These are phyloP conservation scores for Apostichopus parvimensis DNA, from an alignment of 35 echinoderm and acorn worm genomes.

Conservation along the genomic window DNA sequence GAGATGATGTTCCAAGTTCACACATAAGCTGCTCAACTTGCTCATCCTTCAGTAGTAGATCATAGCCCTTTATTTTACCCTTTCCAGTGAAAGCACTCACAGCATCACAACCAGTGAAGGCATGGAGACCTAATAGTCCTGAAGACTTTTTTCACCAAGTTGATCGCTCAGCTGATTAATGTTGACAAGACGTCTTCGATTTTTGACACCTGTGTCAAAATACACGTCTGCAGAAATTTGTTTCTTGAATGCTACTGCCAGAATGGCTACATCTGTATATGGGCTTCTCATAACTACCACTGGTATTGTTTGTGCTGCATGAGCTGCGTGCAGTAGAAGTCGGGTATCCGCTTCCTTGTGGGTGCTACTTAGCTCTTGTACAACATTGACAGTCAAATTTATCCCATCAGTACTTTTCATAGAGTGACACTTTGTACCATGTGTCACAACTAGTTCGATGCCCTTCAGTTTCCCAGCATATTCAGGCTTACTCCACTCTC, in stretches of 20 bases:
- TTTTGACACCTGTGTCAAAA: slow-evolving; percentile 41
- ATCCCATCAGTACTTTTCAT: no score
- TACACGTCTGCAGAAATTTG: background rate
- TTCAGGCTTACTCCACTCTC: background rate
- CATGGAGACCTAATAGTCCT: background rate
- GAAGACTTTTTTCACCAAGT: background rate
- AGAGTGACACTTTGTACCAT: slow-evolving; percentile 9
- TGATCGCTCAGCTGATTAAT: no score
- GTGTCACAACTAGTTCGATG: slow-evolving; percentile 21
- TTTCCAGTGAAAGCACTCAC: slow-evolving; percentile 14
- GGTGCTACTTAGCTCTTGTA: background rate
- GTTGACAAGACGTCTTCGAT: no score
- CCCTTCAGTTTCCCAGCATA: slow-evolving; percentile 43
- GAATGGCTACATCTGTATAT: no score
- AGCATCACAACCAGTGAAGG: slow-evolving; percentile 6
- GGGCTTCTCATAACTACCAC: no score
- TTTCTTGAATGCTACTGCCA: slow-evolving; percentile 5
- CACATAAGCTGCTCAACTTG: no score
- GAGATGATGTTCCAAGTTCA: no score
- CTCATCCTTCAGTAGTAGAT: no score
- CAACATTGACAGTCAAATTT: no score
- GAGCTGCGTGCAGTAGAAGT: slow-evolving; percentile 55
- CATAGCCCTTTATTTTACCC: background rate
- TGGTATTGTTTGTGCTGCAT: background rate
- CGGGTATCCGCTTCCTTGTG: slow-evolving; percentile 70